Conservation (phyloP, 2,797 vertebrate species). For the Okamejei kenojei region DNA sequence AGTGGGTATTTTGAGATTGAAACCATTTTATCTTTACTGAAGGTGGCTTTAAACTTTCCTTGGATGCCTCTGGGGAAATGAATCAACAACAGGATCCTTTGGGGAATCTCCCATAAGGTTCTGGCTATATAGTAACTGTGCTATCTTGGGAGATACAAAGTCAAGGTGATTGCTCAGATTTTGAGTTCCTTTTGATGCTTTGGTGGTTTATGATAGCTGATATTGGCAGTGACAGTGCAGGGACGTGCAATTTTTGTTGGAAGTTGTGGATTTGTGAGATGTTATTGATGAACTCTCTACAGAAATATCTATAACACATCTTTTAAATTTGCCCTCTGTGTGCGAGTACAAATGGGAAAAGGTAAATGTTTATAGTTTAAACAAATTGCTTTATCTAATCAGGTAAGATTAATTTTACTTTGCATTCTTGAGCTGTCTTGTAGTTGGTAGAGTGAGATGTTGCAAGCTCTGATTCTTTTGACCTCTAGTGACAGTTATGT, state of each 20-base stretch:
- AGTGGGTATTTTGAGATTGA: no score
- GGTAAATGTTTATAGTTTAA: neutral
- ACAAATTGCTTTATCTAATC: neutral
- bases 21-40: no score
- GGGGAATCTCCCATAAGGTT: neutral
- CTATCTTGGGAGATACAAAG: neutral
- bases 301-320: neutral
- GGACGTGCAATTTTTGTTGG: no score
- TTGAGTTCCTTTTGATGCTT: neutral
- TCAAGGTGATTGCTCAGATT: neutral
- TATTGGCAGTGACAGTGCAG: neutral
- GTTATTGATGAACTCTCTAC: neutral
- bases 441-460: no score
- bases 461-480: no score
- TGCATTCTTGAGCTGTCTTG: no score
- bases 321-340: neutral
- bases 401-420: neutral
- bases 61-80: neutral
- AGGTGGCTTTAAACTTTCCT: no score
- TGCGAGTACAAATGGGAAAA: neutral
- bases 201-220: neutral
- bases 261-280: neutral
- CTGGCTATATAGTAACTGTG: neutral
- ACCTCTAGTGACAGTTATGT: neutral
- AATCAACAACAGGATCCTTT: neutral